Evolutionary conservation across 1,140 invertebrate species (phyloP), one percentile per base, ranked within the genome.

Genomic region (Pseudomyrmex pallidus): DNA sequence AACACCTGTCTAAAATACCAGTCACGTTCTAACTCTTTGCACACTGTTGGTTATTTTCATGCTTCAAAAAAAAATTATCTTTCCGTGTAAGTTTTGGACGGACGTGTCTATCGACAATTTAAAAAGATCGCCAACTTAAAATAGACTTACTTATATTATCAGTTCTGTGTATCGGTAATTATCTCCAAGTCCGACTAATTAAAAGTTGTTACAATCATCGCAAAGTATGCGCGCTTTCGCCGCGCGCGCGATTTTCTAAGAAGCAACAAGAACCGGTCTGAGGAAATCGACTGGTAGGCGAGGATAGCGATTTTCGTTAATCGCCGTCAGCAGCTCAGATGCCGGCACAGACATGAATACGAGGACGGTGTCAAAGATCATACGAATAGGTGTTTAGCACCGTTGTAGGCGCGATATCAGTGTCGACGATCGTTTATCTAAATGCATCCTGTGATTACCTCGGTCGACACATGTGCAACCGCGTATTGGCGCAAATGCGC

Each of bases 331-430:
- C 13, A 10, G 35, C 52, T 9, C 46, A 7, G 46, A 9, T 68
- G 68, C 48, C 74, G 22, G 20, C 22, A 22, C 35, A 35, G 35
- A 35, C 35, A 44, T 48, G 8, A 4, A 10, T 15, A 7, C 35
- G 46, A n/a, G 50, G 1, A 54, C 8, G 64, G 52, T 17, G 67
- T 70, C 54, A 72, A n/a, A 72, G 64, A 52, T 82, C 68, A 57
- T 17, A 22, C 22, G 13, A 8, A n/a, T 54, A 44, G 72, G 35
- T 64, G 57, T 12, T 82, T 61, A 82, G 20, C 72, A 50, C 63
- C 12, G 17, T 77, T 68, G 80, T 85, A 83, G 77, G 67, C 77
- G 83, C 48, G 78, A 82, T 85, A 85, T 83, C 68, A 62, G 44
- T 20, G 48, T 61, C 67, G 64, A 35, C 25, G 64, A 86, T 85